phyloP scores from a whole-genome alignment of 2,888 invertebrate genomes.

The Trichopoda pennipes region DNA sequence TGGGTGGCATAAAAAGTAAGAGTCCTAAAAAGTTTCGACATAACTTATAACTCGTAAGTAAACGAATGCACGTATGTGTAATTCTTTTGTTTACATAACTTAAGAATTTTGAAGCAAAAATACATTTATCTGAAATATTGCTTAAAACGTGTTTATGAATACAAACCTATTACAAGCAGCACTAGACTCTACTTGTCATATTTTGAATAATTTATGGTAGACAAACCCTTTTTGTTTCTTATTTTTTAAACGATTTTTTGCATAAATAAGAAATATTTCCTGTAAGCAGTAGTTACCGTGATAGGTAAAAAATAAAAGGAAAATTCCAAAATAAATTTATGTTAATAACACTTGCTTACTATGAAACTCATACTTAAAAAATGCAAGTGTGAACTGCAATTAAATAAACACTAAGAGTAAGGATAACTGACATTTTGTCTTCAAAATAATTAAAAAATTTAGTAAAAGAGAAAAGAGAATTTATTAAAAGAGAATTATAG shows the following conservation, averaged over 20 bases:
- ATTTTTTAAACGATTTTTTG: neutral
- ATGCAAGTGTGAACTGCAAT: too few species aligned
- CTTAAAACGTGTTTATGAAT: constrained; percentile 41
- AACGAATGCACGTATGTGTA: neutral
- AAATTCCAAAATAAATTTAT: too few species aligned
- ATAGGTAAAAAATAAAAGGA: neutral
- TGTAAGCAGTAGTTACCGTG: neutral
- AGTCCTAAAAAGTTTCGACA: too few species aligned
- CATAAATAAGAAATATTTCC: neutral
- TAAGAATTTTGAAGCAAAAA: neutral
- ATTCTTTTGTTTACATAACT: constrained; percentile 7
- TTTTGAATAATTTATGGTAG: constrained; percentile 18
- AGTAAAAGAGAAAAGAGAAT: too few species aligned
- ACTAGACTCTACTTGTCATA: constrained; percentile 7
- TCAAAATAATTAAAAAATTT: too few species aligned
- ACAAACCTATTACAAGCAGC: constrained; percentile 30
- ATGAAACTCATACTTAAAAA: too few species aligned
- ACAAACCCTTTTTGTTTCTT: constrained; percentile 31
- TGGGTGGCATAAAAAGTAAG: too few species aligned
- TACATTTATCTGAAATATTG: constrained; percentile 27
- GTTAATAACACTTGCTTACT: too few species aligned
- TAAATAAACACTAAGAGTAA: too few species aligned
- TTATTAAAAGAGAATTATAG: too few species aligned
- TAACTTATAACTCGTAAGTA: neutral
- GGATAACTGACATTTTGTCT: too few species aligned